Evolutionary conservation across 2,113 vertebrate species (phyloP), one percentile per base, ranked within the genome.

Genomic region (Forbesichthys agassizii): DNA sequence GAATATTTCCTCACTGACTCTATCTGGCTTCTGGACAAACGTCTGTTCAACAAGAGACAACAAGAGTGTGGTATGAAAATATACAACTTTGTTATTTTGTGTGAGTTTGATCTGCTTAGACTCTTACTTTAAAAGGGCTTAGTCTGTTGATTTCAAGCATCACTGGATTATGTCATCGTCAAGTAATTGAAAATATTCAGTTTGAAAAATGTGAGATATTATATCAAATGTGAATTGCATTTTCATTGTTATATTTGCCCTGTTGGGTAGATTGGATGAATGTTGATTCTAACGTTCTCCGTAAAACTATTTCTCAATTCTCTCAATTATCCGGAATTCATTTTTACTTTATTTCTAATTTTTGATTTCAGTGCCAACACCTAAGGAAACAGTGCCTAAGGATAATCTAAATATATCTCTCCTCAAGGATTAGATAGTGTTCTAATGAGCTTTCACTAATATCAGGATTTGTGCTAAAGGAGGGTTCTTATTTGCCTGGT

Each of bases 391-490:
- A 71, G 63, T 55, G 18, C 64, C 49, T 57, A 60, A 73, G 57
- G 84, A 51, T 85, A 77, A 88, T 88, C 85, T 90, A 85, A 89
- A 78, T 86, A 84, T 85, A 85, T n/a, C n/a, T 88, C 79, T 87
- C 78, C 77, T 88, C 77, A 78, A 75, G 84, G 89, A 89, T 89
- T 90, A 86, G 77, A 78, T 70, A 71, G 78, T 72, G 68, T 74
- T 69, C 70, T 91, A 91, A 91, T 86, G 84, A 86, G 89, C 75
- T 91, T 91, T 78, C 54, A 55, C 79, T 86, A 88, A 91, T 84
- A 79, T 86, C 57, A 77, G 71, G 81, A 72, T 68, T 78, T 71
- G 77, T 74, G 68, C 62, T 63, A 71, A 68, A 74, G 64, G 20
- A 47, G 36, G 75, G 53, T 33, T 70, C 61, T 69, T 12, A 27